A percentile compares a stretch with the other conserved stretches of the same genome.
Evolutionary conservation across 2,888 invertebrate genomes (phyloP).

Genomic region (Ligdia adustata): DNA sequence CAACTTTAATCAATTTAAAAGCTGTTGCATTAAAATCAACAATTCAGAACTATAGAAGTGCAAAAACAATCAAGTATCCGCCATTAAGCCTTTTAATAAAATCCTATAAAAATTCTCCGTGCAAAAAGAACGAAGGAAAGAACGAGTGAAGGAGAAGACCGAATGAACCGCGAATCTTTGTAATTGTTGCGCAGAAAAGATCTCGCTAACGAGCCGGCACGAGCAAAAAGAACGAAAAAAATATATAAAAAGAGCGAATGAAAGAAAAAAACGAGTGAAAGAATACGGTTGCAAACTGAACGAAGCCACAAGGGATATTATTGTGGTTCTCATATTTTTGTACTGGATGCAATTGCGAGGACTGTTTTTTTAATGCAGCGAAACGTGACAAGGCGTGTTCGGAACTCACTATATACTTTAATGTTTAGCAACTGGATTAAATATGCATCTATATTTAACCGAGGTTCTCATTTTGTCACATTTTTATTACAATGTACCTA

Average conservation of each 20-base stretch:
- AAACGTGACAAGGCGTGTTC: too few relatives aligned
- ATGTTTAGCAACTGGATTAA: too few relatives aligned
- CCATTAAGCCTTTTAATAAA: constrained; percentile 18
- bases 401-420: too few relatives aligned
- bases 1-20: constrained; percentile 7
- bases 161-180: constrained; percentile 57
- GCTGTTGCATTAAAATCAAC: constrained; percentile 10
- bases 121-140: constrained; percentile 2
- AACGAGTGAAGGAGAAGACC: constrained; percentile 23
- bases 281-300: background rate
- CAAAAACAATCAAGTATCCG: constrained; percentile 11
- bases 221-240: constrained; percentile 14
- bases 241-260: constrained; percentile 14
- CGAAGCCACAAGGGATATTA: too few relatives aligned
- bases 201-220: constrained; percentile 57
- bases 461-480: too few relatives aligned
- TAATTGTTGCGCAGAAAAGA: constrained; percentile 62
- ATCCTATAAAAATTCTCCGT: constrained; percentile 12
- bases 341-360: too few relatives aligned
- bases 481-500: too few relatives aligned
- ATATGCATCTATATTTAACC: too few relatives aligned
- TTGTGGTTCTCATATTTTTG: background rate
- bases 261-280: constrained; percentile 29
- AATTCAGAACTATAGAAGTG: constrained; percentile 4
- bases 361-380: too few relatives aligned